phyloP scores from a whole-genome alignment of 2,113 vertebrate genomes.

The Sus scrofa region T2T-Sscrofa CM000818.6:121431501-121432000 shows the following conservation, averaged over 20 bases:
- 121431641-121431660: background rate
- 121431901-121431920: background rate
- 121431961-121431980: no score
- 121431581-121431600: background rate
- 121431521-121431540: background rate
- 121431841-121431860: background rate
- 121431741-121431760: background rate
- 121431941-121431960: background rate
- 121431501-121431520: no score
- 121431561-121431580: background rate
- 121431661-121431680: background rate
- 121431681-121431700: background rate
- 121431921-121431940: background rate
- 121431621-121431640: background rate
- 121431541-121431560: background rate
- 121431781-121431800: background rate
- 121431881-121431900: background rate
- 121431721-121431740: background rate
- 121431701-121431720: background rate
- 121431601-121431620: accelerated
- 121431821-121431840: background rate
- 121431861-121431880: background rate
- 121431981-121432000: no score
- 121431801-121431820: background rate
- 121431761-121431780: background rate